Evolutionary conservation across 2,113 vertebrate species (phyloP).

Genomic region (Girardinichthys multiradiatus): DNA sequence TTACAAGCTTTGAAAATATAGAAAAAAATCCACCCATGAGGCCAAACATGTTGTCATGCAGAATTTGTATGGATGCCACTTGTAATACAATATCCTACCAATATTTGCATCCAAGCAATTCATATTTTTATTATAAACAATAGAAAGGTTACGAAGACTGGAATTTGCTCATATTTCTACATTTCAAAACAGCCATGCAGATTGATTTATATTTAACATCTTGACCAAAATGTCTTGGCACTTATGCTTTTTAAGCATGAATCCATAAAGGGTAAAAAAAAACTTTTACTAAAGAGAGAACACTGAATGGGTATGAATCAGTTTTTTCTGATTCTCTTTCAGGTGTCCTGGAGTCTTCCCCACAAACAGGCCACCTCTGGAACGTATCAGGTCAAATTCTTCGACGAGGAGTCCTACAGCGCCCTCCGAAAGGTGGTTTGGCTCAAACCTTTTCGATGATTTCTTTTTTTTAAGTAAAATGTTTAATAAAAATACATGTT

Average conservation of each 20-base stretch:
- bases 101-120: no score
- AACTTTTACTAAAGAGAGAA: neutral
- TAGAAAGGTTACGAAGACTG: no score
- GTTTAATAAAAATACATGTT: neutral
- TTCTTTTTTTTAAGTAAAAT: conserved; percentile 4
- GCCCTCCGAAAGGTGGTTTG: conserved; percentile 82
- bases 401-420: conserved; percentile 92
- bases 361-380: conserved; percentile 89
- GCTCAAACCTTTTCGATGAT: neutral
- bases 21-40: no score
- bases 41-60: neutral
- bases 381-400: conserved; percentile 92
- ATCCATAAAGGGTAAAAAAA: neutral
- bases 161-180: no score
- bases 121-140: no score
- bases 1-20: no score
- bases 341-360: conserved; percentile 93
- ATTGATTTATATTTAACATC: neutral
- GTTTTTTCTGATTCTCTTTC: neutral
- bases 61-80: neutral
- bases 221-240: neutral
- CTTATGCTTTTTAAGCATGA: neutral
- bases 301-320: neutral
- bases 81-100: no score
- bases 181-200: no score